Base-by-base conservation (phyloP, 2,888 invertebrate species). In the Globia sparganii region DNA sequence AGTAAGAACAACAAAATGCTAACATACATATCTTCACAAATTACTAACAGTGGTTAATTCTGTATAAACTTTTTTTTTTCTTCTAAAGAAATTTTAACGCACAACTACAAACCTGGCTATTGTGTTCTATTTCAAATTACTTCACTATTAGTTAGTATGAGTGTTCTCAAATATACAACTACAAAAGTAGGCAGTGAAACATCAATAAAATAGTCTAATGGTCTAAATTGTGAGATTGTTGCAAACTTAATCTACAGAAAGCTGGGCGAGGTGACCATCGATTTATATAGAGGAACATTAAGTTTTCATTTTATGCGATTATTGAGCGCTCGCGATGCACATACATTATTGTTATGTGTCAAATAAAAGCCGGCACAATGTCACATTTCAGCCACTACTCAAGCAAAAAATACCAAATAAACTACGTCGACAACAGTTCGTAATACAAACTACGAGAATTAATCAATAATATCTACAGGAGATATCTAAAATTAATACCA, bases 361-460 rank as follows among this genome's bases (percentile, higher is more conserved):
- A 82, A 85, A 46, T 73, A 72, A 56, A 86, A 84, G 80, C 87
- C 81, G 85, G 84, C 62, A 75, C 15, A 66, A 21, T 43, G 58
- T 40, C 40, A 75, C 49, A 37, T 64, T 43, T 40, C 43, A 64
- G 13, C 46, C 25, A 46, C 28, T 69, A 68, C 31, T 56, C 37
- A 58, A 62, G 40, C 43, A 61, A 9, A 40, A 71, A 61, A 65
- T 31, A 71, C 28, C 13, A 66, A 56, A 49, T 18, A 69, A 28
- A 31, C 58, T 53, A 73, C 8, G 25, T 34, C 61, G n/a, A 72
- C 72, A 72, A n/a, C 21, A 59, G 15, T 40, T 66, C 31, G 9
- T 61, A 40, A 49, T 37, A 64, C 58, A 75, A 74, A 72, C 53
- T n/a, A 73, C 25, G 49, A 61, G 18, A 25, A 62, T 59, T 75